Percentiles rank a stretch among this genome's conserved stretches.
Conservation (phyloP, 2,797 vertebrate species). For the Emydoidea blandingii region DNA sequence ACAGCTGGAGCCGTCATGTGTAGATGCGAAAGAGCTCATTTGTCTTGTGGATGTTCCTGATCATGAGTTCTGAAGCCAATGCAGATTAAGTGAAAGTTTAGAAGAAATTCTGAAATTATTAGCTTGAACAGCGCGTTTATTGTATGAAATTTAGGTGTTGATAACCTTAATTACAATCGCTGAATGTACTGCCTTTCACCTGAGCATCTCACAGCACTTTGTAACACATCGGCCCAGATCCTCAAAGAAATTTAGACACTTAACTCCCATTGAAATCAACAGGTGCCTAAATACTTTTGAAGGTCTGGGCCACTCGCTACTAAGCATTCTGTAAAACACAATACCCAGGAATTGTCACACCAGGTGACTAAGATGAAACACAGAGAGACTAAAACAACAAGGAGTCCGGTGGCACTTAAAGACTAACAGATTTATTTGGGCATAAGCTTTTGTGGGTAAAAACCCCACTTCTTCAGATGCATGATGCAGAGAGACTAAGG, state of each 20-base stretch:
- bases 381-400: not conserved
- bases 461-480: no score
- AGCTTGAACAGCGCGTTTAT: conserved; percentile 29
- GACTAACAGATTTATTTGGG: no score
- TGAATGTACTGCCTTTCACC: not conserved
- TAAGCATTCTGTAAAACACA: conserved; percentile 12
- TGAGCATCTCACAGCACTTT: conserved; percentile 8
- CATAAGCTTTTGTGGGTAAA: no score
- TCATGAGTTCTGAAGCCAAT: not conserved
- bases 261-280: not conserved
- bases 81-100: conserved; percentile 10
- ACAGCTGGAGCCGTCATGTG: rapidly evolving
- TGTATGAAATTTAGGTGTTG: conserved; percentile 36
- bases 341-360: not conserved
- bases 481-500: not conserved
- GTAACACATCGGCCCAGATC: not conserved
- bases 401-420: no score
- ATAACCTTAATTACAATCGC: conserved; percentile 28
- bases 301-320: not conserved
- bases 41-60: not conserved
- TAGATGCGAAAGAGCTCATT: not conserved
- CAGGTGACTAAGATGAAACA: not conserved
- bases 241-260: not conserved
- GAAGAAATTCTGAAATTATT: not conserved
- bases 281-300: not conserved